Conservation (phyloP, 1,140 invertebrate species). For the Camponotus pennsylvanicus region DNA sequence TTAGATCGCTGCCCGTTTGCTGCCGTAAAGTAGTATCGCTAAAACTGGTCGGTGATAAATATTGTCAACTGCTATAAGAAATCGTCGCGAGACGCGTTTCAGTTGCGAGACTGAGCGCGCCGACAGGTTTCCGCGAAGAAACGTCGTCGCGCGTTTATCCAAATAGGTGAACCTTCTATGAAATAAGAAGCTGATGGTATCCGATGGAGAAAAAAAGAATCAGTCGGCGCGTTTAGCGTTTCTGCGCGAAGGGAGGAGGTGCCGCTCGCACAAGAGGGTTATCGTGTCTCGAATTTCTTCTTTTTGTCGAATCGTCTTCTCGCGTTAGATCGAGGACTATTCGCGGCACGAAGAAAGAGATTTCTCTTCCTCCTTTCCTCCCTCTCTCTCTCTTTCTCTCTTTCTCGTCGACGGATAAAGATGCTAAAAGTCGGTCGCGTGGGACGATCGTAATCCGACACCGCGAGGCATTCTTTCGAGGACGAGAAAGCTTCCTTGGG, state of each 20-base stretch:
- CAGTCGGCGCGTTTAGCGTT: slow-evolving; percentile 22
- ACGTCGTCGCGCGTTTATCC: neutral
- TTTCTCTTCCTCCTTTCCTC: slow-evolving; percentile 17
- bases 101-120: slow-evolving; percentile 1
- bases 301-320: slow-evolving; percentile 68
- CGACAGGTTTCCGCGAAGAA: slow-evolving; percentile 2
- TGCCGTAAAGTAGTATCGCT: slow-evolving; percentile 8
- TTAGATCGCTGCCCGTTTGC: slow-evolving; percentile 5
- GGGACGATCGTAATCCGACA: slow-evolving; percentile 67
- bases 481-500: slow-evolving; percentile 18
- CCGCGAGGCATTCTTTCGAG: slow-evolving; percentile 34
- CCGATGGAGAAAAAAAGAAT: neutral
- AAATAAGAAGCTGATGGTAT: neutral
- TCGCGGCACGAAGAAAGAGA: slow-evolving; percentile 52
- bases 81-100: slow-evolving; percentile 13
- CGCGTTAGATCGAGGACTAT: slow-evolving; percentile 38
- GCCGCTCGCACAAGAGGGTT: slow-evolving; percentile 22
- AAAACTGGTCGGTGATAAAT: slow-evolving; percentile 5
- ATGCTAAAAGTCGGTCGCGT: slow-evolving; percentile 56
- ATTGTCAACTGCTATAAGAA: neutral
- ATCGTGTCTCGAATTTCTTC: slow-evolving; percentile 61
- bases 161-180: neutral
- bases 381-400: neutral
- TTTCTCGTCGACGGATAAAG: slow-evolving; percentile 54
- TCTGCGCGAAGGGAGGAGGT: slow-evolving; percentile 18